Conservation (phyloP, 1,140 invertebrate species). For the Aphis craccivora region DNA sequence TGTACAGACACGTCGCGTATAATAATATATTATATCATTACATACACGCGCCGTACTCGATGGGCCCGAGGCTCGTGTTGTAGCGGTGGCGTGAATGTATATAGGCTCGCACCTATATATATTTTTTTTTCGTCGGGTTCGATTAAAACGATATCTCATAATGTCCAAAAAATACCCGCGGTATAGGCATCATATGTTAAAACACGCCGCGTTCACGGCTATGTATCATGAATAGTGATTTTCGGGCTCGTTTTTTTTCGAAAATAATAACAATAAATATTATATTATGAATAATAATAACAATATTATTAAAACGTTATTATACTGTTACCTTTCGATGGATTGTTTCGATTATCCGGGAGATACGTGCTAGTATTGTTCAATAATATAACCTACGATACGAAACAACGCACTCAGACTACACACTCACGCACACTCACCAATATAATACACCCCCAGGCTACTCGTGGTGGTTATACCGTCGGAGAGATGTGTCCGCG, state of each 20-base stretch:
- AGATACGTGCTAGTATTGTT: background rate
- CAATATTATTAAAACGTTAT: background rate
- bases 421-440: background rate
- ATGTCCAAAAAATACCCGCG: conserved; percentile 3
- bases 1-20: background rate
- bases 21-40: conserved; percentile 17
- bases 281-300: background rate
- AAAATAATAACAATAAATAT: background rate
- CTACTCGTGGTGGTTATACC: background rate
- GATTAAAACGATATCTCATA: conserved; percentile 10
- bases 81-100: background rate
- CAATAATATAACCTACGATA: background rate
- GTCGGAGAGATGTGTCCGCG: background rate
- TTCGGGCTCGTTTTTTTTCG: background rate
- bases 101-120: background rate
- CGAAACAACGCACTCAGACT: background rate
- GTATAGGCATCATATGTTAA: background rate
- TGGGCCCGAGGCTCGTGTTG: background rate
- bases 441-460: background rate
- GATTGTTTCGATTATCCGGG: background rate
- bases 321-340: background rate
- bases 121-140: background rate
- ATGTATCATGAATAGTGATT: background rate
- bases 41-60: background rate
- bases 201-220: background rate